Evolutionary conservation across 2,888 invertebrate species (phyloP).

Genomic region (Tenthredo mesomela): DNA sequence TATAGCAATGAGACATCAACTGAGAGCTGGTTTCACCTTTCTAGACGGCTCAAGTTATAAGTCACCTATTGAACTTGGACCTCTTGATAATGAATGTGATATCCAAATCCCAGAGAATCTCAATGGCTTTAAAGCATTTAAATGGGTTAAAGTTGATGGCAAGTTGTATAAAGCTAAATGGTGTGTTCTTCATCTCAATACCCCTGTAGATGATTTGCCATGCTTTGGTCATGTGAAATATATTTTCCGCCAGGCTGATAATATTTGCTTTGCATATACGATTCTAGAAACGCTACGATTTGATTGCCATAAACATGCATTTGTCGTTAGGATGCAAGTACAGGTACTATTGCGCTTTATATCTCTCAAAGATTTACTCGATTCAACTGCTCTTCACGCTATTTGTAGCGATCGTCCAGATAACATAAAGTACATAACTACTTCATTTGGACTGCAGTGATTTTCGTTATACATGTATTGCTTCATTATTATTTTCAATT

Average conservation of each 20-base stretch:
- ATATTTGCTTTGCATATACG: neutral
- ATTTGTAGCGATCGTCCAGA: too few species aligned
- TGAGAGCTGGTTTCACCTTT: slow-evolving; percentile 39
- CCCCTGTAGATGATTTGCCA: slow-evolving; percentile 4
- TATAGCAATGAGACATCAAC: slow-evolving; percentile 58
- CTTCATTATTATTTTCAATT: too few species aligned
- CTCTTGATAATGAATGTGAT: neutral
- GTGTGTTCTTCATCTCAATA: neutral
- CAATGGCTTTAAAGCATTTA: neutral
- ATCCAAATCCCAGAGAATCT: neutral
- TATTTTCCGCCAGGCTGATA: slow-evolving; percentile 6
- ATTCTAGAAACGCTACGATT: neutral
- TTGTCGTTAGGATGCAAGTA: neutral
- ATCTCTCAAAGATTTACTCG: too few species aligned
- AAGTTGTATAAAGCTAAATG: neutral
- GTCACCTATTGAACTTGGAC: neutral
- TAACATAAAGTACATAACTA: too few species aligned
- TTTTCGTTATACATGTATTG: too few species aligned
- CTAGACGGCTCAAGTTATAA: neutral
- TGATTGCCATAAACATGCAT: neutral
- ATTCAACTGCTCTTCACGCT: too few species aligned
- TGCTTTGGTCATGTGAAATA: neutral
- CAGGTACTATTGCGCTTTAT: neutral
- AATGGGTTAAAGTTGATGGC: slow-evolving; percentile 1
- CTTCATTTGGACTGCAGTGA: too few species aligned